Conservation (phyloP, 2,113 vertebrate genomes). For the Chascanopsetta lugubris region DNA sequence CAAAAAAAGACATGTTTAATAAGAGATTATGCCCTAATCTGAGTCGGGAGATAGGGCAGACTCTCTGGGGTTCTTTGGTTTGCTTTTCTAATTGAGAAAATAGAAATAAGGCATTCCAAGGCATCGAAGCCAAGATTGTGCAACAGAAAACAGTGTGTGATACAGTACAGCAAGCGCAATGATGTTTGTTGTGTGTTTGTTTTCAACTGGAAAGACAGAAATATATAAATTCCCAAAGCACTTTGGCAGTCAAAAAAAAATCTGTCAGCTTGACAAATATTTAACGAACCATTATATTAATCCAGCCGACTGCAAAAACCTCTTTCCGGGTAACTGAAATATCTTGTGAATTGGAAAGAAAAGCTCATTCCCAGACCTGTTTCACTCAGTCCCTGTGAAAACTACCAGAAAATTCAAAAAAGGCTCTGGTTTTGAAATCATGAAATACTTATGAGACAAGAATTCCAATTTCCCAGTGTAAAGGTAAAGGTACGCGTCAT, state of each 20-base stretch:
- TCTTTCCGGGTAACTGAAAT: background rate
- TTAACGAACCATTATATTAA: too few species aligned
- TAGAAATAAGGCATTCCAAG: background rate
- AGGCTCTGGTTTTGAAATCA: background rate
- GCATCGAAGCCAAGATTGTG: background rate
- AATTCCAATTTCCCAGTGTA: background rate
- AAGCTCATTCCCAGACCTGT: background rate
- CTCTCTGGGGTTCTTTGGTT: constrained; percentile 12
- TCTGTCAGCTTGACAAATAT: background rate
- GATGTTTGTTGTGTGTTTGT: background rate
- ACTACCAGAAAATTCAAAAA: background rate
- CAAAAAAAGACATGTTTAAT: constrained; percentile 14
- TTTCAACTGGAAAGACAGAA: too few species aligned
- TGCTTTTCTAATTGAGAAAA: background rate
- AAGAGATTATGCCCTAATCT: constrained; percentile 7
- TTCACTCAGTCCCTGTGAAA: background rate
- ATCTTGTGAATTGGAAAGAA: background rate
- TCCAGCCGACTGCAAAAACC: background rate
- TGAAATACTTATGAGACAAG: background rate
- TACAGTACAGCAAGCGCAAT: background rate
- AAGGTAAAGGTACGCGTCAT: too few species aligned
- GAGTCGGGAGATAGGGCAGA: background rate
- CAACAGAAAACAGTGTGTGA: background rate
- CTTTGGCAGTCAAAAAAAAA: too few species aligned
- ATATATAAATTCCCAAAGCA: too few species aligned